Conservation (phyloP, 2,113 vertebrate species). For the Brienomyrus brachyistius region DNA sequence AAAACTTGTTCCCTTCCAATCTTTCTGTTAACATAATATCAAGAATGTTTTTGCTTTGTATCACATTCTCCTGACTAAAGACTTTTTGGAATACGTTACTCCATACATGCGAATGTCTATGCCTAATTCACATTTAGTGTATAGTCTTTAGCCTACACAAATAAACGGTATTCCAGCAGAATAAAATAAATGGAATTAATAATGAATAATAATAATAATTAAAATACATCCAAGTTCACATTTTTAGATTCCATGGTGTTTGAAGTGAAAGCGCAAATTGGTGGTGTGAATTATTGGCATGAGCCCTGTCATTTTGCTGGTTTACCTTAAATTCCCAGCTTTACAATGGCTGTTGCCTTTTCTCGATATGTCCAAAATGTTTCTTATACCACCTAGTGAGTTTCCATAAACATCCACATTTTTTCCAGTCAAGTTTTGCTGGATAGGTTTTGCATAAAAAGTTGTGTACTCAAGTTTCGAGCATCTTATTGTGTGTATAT, state of each 20-base stretch:
- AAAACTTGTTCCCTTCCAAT: neutral
- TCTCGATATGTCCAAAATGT: neutral
- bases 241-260: neutral
- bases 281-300: neutral
- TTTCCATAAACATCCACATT: neutral
- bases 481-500: neutral
- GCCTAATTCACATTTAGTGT: neutral
- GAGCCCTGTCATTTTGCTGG: neutral
- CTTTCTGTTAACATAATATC: neutral
- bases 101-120: neutral
- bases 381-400: neutral
- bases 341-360: neutral
- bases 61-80: neutral
- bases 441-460: neutral
- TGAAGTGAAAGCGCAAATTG: neutral
- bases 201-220: neutral
- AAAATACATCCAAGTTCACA: neutral
- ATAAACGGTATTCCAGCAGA: neutral
- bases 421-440: neutral
- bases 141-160: neutral
- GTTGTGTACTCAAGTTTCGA: neutral
- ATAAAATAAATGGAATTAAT: neutral
- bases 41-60: neutral
- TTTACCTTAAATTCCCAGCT: neutral
- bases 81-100: neutral